Evolutionary conservation across 2,113 vertebrate species (phyloP).

Genomic region (Trichomycterus rosablanca): DNA sequence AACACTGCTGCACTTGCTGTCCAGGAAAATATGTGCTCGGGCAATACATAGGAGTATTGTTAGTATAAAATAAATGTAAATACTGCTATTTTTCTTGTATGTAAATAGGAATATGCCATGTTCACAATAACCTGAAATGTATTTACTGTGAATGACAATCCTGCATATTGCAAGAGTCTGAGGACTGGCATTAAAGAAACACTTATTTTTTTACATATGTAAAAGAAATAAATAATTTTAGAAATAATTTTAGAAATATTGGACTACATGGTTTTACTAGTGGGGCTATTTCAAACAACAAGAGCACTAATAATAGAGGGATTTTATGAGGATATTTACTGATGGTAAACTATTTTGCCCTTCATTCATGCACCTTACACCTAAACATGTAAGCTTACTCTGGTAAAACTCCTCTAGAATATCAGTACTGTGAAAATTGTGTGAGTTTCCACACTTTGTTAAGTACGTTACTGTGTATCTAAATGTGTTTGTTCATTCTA

Average conservation of each 20-base stretch:
- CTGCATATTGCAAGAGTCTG: slow-evolving; percentile 22
- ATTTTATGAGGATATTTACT: background rate
- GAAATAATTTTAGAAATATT: slow-evolving; percentile 11
- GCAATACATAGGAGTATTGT: slow-evolving; percentile 43
- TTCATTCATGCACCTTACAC: background rate
- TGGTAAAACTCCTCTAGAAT: background rate
- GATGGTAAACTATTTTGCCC: background rate
- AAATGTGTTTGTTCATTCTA: slow-evolving; percentile 9
- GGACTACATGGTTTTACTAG: background rate
- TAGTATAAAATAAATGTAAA: slow-evolving; percentile 60
- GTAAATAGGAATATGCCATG: slow-evolving; percentile 53
- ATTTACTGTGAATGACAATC: slow-evolving; percentile 70
- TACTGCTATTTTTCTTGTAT: slow-evolving; percentile 65
- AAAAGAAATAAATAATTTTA: slow-evolving; percentile 12
- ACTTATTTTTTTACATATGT: slow-evolving; percentile 23
- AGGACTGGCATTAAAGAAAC: slow-evolving; percentile 27
- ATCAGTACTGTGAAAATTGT: slow-evolving; percentile 26
- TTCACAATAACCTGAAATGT: slow-evolving; percentile 51
- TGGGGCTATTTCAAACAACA: background rate
- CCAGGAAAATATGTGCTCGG: slow-evolving; percentile 55
- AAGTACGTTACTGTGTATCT: slow-evolving; percentile 1
- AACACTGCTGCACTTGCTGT: background rate
- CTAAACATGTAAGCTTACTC: background rate
- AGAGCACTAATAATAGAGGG: background rate
- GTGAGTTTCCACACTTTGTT: background rate